Evolutionary conservation across 2,113 vertebrate genomes (phyloP).

Genomic region (Trematocara nigrifrons): DNA sequence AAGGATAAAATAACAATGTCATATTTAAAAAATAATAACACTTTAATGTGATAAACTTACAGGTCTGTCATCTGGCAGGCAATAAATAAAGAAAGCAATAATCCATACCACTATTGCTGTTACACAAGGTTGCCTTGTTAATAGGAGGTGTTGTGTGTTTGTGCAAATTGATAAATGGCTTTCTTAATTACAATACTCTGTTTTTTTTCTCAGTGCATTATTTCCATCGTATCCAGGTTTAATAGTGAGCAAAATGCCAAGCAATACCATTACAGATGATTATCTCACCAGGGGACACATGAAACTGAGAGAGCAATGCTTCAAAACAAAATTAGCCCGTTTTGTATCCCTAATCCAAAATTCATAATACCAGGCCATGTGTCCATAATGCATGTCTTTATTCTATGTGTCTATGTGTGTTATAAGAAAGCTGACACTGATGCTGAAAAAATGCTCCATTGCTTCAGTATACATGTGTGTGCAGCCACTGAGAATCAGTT

Average conservation of each 20-base stretch:
- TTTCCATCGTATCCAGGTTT: neutral
- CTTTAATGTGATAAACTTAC: neutral
- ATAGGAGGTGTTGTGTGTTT: neutral
- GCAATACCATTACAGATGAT: neutral
- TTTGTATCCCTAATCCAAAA: neutral
- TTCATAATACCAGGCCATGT: neutral
- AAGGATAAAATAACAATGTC: neutral
- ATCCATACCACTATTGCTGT: neutral
- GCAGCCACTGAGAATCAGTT: neutral
- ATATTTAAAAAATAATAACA: neutral
- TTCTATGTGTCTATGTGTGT: neutral
- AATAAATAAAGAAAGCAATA: neutral
- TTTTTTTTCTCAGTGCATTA: neutral
- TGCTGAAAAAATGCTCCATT: neutral
- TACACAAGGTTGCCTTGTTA: neutral
- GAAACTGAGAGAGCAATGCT: neutral
- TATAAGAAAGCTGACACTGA: neutral
- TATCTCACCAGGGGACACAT: neutral
- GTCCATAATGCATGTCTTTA: neutral
- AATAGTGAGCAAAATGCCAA: neutral
- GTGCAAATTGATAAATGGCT: neutral
- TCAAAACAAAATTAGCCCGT: neutral
- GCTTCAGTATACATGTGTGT: neutral
- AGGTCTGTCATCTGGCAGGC: neutral
- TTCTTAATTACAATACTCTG: neutral